A percentile compares a stretch with the other conserved stretches of the same genome.
Evolutionary conservation across 2,113 vertebrate genomes (phyloP).

Genomic region (Ciconia stormi): DNA sequence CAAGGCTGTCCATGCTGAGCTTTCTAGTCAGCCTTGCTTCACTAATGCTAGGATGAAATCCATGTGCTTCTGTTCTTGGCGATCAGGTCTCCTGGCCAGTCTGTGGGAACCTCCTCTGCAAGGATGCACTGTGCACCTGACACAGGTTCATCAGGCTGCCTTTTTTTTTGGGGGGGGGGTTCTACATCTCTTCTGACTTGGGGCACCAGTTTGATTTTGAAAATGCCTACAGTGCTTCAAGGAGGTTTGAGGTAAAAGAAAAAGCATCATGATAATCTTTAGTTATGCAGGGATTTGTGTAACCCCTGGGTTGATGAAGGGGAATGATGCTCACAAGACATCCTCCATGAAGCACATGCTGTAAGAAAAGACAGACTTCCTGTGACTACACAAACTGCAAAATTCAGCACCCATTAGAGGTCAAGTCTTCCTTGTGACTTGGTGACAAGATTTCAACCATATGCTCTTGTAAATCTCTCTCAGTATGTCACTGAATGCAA

Average conservation of each 20-base stretch:
- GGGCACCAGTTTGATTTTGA: neutral
- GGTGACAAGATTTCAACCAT: neutral
- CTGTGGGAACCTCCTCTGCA: neutral
- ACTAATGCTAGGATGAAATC: neutral
- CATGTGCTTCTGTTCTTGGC: rapidly evolving
- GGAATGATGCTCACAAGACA: neutral
- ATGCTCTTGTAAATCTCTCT: neutral
- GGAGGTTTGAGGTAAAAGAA: neutral
- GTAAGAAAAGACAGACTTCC: neutral
- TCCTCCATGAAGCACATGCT: neutral
- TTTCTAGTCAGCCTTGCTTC: neutral
- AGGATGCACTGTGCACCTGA: neutral
- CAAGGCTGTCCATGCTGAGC: neutral
- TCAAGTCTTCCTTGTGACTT: neutral
- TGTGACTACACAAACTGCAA: neutral
- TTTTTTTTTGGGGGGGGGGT: neutral
- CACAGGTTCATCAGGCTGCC: neutral
- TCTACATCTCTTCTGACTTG: neutral
- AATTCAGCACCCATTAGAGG: neutral
- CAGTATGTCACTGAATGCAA: neutral
- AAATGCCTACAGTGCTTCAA: neutral
- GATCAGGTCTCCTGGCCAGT: neutral
- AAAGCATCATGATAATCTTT: neutral
- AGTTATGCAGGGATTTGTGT: neutral
- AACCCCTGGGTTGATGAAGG: neutral